Evolutionary conservation across 2,113 vertebrate genomes (phyloP).

Genomic region (Barnardius zonarius): DNA sequence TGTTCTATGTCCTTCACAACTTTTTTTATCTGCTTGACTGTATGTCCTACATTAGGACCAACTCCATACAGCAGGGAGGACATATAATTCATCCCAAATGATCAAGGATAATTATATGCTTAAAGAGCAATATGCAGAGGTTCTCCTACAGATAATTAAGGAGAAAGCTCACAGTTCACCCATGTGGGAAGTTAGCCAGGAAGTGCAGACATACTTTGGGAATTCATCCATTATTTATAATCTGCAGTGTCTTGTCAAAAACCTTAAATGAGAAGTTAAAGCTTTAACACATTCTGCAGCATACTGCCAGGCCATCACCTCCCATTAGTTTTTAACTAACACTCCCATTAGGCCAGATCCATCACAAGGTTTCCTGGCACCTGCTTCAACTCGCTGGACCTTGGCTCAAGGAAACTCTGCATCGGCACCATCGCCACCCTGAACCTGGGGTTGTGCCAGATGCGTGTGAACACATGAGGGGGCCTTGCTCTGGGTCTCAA

Average conservation of each 20-base stretch:
- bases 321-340: constrained; percentile 31
- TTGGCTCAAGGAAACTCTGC: background rate
- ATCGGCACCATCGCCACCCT: background rate
- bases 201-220: constrained; percentile 45
- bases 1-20: constrained; percentile 44
- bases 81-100: constrained; percentile 70
- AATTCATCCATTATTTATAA: constrained; percentile 65
- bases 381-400: background rate
- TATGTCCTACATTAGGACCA: constrained; percentile 57
- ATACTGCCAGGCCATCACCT: background rate
- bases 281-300: background rate
- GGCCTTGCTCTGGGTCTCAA: background rate
- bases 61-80: constrained; percentile 43
- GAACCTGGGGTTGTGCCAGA: background rate
- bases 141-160: constrained; percentile 67
- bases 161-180: constrained; percentile 58
- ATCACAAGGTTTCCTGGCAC: background rate
- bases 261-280: constrained; percentile 34
- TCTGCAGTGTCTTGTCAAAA: constrained; percentile 22
- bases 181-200: constrained; percentile 62
- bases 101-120: constrained; percentile 72
- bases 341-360: background rate
- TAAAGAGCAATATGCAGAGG: constrained; percentile 69
- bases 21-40: constrained; percentile 59
- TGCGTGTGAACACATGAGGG: fast-evolving